Evolutionary conservation across 2,113 vertebrate genomes (phyloP).

Genomic region (Zingel zingel): DNA sequence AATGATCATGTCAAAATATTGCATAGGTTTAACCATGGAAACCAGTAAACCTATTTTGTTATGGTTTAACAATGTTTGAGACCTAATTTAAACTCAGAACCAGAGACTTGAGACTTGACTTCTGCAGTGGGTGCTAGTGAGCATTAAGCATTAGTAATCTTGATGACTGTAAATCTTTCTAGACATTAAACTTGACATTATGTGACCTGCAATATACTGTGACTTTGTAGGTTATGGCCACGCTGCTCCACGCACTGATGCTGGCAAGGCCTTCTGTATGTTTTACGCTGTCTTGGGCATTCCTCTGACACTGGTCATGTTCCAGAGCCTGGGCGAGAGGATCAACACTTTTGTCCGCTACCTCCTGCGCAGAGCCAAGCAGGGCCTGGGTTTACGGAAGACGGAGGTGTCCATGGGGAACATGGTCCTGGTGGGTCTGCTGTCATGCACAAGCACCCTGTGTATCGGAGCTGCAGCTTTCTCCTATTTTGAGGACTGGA

Average conservation of each 20-base stretch:
- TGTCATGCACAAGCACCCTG: slow-evolving; percentile 89
- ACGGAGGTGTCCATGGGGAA: slow-evolving; percentile 89
- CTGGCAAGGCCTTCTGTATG: slow-evolving; percentile 94
- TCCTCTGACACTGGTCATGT: slow-evolving; percentile 92
- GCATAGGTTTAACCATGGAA: background rate
- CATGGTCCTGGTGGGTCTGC: slow-evolving; percentile 91
- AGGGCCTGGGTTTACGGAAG: slow-evolving; percentile 86
- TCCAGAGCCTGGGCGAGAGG: slow-evolving; percentile 93
- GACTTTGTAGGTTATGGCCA: slow-evolving; percentile 89
- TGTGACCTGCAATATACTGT: slow-evolving; percentile 42
- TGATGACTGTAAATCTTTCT: background rate
- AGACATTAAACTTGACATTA: background rate
- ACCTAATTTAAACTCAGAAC: background rate
- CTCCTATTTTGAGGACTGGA: slow-evolving; percentile 92
- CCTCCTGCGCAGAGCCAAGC: slow-evolving; percentile 88
- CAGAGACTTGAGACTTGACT: background rate
- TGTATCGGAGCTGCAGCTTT: slow-evolving; percentile 90
- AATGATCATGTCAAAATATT: background rate
- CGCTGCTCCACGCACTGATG: slow-evolving; percentile 87
- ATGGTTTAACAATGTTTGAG: background rate
- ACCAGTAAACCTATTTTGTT: no score
- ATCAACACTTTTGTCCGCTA: slow-evolving; percentile 89
- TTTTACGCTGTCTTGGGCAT: slow-evolving; percentile 92
- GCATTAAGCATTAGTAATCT: background rate
- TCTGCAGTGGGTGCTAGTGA: background rate